These are phyloP conservation scores for Heliconius cydno DNA, from an alignment of 2,888 invertebrate species.

Conservation along the genomic window DNA sequence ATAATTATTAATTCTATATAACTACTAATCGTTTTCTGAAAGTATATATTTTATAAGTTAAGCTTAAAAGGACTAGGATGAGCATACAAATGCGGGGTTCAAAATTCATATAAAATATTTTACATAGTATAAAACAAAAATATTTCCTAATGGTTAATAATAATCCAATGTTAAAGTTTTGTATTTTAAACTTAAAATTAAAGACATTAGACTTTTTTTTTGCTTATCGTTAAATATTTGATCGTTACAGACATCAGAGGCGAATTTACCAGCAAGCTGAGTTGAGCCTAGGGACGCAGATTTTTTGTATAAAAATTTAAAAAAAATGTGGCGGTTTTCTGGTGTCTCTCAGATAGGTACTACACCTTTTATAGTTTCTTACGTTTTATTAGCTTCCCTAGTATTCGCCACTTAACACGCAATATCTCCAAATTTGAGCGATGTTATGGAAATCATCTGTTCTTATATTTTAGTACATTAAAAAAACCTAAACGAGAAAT, in stretches of 20 bases:
- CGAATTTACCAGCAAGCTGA: neutral
- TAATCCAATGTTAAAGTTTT: conserved; percentile 1
- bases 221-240: neutral
- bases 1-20: neutral
- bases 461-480: neutral
- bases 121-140: neutral
- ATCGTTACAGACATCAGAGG: neutral
- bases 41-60: neutral
- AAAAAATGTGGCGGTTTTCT: neutral
- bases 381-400: neutral
- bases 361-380: neutral
- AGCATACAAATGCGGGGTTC: conserved; percentile 16
- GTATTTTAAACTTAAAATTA: conserved; percentile 16
- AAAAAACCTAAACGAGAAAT: neutral
- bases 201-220: neutral
- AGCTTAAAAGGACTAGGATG: conserved; percentile 18
- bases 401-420: neutral
- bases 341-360: neutral
- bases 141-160: neutral
- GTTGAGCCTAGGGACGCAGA: no score
- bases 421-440: no score
- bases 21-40: neutral
- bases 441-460: neutral
- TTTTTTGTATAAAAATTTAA: no score
- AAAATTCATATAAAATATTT: neutral